phyloP scores from a whole-genome alignment of 2,888 invertebrate genomes.

The Cosmia trapezina region DNA sequence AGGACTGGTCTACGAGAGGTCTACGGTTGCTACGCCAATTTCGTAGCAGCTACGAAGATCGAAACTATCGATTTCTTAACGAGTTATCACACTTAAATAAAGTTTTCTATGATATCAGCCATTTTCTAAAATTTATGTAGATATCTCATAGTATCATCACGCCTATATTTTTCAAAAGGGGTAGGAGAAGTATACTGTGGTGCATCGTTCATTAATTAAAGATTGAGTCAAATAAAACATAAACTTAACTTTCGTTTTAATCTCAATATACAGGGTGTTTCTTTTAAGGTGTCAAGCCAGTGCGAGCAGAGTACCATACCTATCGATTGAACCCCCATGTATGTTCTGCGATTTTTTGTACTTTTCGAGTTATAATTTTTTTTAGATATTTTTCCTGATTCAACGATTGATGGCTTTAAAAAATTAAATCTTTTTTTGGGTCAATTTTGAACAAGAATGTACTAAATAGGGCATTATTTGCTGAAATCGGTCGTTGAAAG shows the following conservation, averaged over 20 bases:
- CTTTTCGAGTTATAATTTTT: no score
- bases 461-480: no score
- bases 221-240: neutral
- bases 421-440: no score
- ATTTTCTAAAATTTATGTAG: neutral
- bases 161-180: neutral
- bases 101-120: neutral
- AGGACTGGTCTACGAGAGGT: constrained; percentile 59
- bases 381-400: no score
- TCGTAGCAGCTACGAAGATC: constrained; percentile 58
- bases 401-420: no score
- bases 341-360: no score
- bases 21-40: constrained; percentile 63
- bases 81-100: neutral
- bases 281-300: no score
- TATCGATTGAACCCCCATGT: no score
- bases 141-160: neutral
- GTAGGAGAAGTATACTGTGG: neutral
- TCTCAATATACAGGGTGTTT: neutral
- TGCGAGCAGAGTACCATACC: no score
- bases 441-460: no score
- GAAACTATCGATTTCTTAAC: constrained; percentile 17
- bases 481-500: no score
- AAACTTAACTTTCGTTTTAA: no score
- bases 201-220: neutral